Percentiles rank a stretch among this genome's conserved stretches.
Conservation (phyloP, 2,113 vertebrate genomes). For the Kobus ellipsiprymnus region DNA sequence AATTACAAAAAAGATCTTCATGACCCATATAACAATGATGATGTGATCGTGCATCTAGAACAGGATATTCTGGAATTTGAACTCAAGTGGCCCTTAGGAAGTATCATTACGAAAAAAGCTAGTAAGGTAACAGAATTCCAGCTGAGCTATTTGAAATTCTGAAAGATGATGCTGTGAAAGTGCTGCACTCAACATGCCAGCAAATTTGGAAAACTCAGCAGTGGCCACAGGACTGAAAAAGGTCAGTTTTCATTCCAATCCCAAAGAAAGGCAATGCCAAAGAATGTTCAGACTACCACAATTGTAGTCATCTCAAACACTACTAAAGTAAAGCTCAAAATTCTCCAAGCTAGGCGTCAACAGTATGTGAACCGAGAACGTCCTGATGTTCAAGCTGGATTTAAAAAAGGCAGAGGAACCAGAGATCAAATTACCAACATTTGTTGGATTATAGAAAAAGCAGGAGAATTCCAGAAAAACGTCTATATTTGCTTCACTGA, state of each 20-base stretch:
- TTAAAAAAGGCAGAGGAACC: neutral
- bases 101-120: neutral
- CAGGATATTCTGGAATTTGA: neutral
- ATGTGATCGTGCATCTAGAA: neutral
- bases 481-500: neutral
- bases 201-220: neutral
- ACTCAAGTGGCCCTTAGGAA: neutral
- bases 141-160: neutral
- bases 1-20: neutral
- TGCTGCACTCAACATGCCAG: neutral
- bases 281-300: neutral
- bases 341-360: neutral
- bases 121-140: neutral
- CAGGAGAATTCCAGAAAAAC: neutral
- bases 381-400: neutral
- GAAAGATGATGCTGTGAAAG: neutral
- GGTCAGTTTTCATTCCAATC: neutral
- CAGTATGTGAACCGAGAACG: neutral
- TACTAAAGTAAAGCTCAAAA: neutral
- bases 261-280: neutral
- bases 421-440: neutral
- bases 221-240: neutral
- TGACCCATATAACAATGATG: neutral
- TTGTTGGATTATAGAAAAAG: neutral
- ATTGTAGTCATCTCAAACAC: neutral